A percentile compares a stretch with the other conserved stretches of the same genome.
Evolutionary conservation across 2,113 vertebrate species (phyloP).

Genomic region (Pterophyllum scalare): DNA sequence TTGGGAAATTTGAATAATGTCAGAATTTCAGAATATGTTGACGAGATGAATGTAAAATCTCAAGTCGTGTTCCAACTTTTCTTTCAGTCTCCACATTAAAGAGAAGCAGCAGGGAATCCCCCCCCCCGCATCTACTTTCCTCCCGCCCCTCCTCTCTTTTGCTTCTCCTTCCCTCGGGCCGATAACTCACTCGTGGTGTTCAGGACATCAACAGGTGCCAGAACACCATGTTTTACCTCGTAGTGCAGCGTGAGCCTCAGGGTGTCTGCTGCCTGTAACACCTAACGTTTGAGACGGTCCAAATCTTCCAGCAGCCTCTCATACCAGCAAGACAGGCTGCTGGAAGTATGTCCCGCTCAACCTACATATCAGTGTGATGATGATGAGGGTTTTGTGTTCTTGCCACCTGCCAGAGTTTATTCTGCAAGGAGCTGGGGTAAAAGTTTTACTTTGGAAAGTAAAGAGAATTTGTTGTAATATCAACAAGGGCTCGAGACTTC

Average conservation of each 20-base stretch:
- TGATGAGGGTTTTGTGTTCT: constrained; percentile 2
- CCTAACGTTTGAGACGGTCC: constrained; percentile 16
- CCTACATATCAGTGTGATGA: neutral
- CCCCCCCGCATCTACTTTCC: neutral
- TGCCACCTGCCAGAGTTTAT: neutral
- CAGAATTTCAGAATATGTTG: neutral
- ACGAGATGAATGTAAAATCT: constrained; percentile 20
- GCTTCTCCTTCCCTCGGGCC: constrained; percentile 8
- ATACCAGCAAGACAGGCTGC: neutral
- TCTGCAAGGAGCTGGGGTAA: neutral
- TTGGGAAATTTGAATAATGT: constrained; percentile 10
- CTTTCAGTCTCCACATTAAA: neutral
- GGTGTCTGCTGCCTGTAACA: constrained; percentile 28
- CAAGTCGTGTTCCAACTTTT: constrained; percentile 27
- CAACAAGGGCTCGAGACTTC: neutral
- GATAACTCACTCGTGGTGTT: constrained; percentile 14
- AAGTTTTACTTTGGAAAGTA: constrained; percentile 8
- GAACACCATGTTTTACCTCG: constrained; percentile 47
- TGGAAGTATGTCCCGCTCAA: constrained; percentile 8
- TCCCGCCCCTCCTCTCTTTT: neutral
- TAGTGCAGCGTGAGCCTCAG: constrained; percentile 26
- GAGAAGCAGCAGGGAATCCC: neutral
- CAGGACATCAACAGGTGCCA: constrained; percentile 48
- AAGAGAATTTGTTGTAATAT: neutral
- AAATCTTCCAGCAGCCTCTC: constrained; percentile 35